These are phyloP conservation scores for Platerodrilus igneus DNA, from an alignment of 2,888 invertebrate genomes.

Conservation along the genomic window DNA sequence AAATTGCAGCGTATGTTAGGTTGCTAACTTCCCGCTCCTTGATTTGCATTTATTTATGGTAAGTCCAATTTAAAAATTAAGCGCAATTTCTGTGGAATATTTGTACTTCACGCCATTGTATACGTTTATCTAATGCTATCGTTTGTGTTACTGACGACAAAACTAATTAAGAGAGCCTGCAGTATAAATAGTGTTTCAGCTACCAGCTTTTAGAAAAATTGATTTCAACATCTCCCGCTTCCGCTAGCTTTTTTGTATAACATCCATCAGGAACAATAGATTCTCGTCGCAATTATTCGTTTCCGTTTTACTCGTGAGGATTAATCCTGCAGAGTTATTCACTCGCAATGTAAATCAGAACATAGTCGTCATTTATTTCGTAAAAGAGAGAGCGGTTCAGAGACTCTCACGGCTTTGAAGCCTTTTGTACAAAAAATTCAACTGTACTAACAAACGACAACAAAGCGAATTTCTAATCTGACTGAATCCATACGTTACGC, in stretches of 20 bases:
- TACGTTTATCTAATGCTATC: too few relatives aligned
- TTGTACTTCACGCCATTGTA: too few relatives aligned
- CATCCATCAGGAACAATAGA: constrained; percentile 28
- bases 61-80: too few relatives aligned
- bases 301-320: constrained; percentile 30
- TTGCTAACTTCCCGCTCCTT: too few relatives aligned
- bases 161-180: too few relatives aligned
- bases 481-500: too few relatives aligned
- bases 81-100: too few relatives aligned
- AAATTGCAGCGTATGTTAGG: too few relatives aligned
- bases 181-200: constrained; percentile 20
- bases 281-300: constrained; percentile 30
- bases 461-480: too few relatives aligned
- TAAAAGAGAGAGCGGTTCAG: constrained; percentile 16
- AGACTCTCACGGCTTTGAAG: constrained; percentile 15
- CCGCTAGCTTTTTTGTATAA: constrained; percentile 24
- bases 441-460: too few relatives aligned
- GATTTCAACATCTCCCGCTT: constrained; percentile 31
- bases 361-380: constrained; percentile 23
- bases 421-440: constrained; percentile 22
- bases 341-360: constrained; percentile 27
- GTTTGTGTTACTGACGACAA: too few relatives aligned
- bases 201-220: constrained; percentile 35
- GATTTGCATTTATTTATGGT: too few relatives aligned
- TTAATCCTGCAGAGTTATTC: constrained; percentile 29